Evolutionary conservation across 2,797 vertebrate species (phyloP).

Genomic region (Mus minutoides): DNA sequence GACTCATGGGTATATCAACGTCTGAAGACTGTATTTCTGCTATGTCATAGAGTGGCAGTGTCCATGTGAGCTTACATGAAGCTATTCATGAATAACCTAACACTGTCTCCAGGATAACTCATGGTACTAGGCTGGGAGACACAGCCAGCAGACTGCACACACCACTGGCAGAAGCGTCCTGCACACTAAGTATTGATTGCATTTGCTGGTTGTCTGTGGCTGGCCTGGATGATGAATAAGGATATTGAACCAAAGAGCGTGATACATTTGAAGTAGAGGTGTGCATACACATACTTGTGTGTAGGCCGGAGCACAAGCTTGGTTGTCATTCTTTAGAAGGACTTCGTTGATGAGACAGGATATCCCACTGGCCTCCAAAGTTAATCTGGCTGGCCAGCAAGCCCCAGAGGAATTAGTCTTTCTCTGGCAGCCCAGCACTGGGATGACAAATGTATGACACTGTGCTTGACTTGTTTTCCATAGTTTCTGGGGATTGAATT

Average conservation of each 20-base stretch:
- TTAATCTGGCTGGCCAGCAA: neutral
- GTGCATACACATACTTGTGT: neutral
- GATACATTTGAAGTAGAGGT: neutral
- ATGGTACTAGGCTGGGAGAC: neutral
- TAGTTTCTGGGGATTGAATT: neutral
- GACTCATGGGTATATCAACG: neutral
- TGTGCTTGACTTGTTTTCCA: neutral
- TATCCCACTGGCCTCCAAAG: neutral
- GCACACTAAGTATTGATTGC: neutral
- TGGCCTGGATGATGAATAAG: neutral
- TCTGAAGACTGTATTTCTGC: neutral
- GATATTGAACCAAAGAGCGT: constrained; percentile 7
- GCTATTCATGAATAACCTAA: neutral
- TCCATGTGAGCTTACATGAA: neutral
- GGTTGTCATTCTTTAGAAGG: neutral
- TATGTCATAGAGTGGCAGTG: neutral
- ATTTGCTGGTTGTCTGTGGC: neutral
- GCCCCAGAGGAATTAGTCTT: neutral
- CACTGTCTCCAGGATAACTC: neutral
- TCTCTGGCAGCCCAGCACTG: neutral
- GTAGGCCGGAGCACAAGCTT: too few relatives aligned
- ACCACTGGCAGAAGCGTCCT: neutral
- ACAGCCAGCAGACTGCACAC: neutral
- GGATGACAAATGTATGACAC: neutral
- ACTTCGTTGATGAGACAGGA: neutral